phyloP scores from a whole-genome alignment of 2,888 invertebrate species.

The Polietes domitor region DNA sequence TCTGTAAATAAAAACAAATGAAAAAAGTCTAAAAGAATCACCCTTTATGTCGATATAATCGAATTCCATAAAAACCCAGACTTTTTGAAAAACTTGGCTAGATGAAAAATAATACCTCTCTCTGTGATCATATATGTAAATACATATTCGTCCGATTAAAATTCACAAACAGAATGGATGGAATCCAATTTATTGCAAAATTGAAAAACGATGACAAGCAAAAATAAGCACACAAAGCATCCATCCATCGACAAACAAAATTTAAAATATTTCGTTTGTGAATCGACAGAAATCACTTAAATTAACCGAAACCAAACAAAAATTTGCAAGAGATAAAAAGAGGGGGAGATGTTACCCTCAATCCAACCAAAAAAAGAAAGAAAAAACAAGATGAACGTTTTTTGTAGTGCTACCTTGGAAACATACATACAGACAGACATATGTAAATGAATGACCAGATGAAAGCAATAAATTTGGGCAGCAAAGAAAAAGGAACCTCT shows the following conservation, averaged over 20 bases:
- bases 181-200: conserved; percentile 40
- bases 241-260: neutral
- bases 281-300: conserved; percentile 44
- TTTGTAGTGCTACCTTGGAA: neutral
- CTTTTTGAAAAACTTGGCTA: no score
- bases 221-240: neutral
- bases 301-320: conserved; percentile 3
- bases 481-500: conserved; percentile 2
- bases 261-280: neutral
- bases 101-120: no score
- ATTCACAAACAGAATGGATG: conserved; percentile 1
- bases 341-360: neutral
- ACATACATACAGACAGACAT: conserved; percentile 4
- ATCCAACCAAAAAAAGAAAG: no score
- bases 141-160: neutral
- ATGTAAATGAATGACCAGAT: conserved; percentile 29
- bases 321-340: conserved; percentile 16
- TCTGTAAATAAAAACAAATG: no score
- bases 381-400: neutral
- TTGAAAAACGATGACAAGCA: neutral
- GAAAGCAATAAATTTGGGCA: conserved; percentile 43
- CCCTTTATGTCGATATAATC: no score
- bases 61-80: no score
- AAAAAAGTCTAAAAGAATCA: no score
- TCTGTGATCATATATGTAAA: neutral